Evolutionary conservation across 2,113 vertebrate species (phyloP).

Genomic region (Onychostoma macrolepis): DNA sequence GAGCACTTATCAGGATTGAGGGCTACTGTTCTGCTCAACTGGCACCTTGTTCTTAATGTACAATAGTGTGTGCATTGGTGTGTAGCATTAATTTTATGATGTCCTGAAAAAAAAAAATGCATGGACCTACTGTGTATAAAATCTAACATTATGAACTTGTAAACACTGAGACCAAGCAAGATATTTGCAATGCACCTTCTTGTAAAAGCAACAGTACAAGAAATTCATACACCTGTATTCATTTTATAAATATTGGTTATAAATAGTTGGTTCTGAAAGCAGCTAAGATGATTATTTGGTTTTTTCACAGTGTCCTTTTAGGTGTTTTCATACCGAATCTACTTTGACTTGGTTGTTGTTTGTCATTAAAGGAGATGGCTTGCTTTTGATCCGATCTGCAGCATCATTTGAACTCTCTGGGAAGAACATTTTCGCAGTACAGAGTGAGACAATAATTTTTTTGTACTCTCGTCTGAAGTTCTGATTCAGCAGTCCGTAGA

Average conservation of each 20-base stretch:
- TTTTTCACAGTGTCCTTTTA: constrained; percentile 43
- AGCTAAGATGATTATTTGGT: constrained; percentile 46
- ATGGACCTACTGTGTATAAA: constrained; percentile 14
- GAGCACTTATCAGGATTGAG: constrained; percentile 21
- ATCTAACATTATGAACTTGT: constrained; percentile 46
- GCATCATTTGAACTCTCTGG: constrained; percentile 79
- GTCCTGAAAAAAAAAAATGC: not conserved
- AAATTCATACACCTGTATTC: not conserved
- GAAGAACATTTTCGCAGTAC: constrained; percentile 78
- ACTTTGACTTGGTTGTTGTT: constrained; percentile 82
- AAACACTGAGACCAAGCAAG: constrained; percentile 47
- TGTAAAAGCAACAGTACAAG: constrained; percentile 22
- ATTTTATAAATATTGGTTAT: constrained; percentile 6
- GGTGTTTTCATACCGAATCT: constrained; percentile 77
- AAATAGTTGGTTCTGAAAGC: constrained; percentile 30
- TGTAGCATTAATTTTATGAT: not conserved
- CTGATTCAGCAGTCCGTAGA: constrained; percentile 86
- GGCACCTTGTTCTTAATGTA: not conserved
- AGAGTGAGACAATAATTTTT: constrained; percentile 79
- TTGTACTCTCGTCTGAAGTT: constrained; percentile 87
- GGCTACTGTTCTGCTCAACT: not conserved
- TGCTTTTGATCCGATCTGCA: constrained; percentile 78
- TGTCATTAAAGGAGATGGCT: constrained; percentile 80
- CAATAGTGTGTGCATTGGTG: not conserved
- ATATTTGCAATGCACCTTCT: constrained; percentile 45